A percentile compares a stretch with the other conserved stretches of the same genome.
These are phyloP conservation scores for Nesoenas mayeri DNA, from an alignment of 2,113 vertebrate species.

Conservation along the genomic window DNA sequence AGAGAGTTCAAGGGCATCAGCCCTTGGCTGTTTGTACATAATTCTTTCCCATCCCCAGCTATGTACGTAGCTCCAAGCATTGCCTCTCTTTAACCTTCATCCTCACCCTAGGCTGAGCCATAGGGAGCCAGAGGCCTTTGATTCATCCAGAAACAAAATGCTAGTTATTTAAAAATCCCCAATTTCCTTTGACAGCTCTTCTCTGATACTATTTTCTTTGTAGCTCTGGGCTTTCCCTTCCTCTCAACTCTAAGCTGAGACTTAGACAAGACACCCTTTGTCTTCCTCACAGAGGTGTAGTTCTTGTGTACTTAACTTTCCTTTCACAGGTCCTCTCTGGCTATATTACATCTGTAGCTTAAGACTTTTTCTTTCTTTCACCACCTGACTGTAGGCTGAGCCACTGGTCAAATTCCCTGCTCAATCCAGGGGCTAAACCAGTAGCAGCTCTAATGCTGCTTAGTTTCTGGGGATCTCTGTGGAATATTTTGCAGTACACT, in stretches of 20 bases:
- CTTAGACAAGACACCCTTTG: background rate
- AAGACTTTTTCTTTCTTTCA: background rate
- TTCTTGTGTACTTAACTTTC: background rate
- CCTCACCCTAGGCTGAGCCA: background rate
- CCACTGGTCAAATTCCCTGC: background rate
- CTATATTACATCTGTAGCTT: background rate
- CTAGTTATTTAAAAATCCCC: background rate
- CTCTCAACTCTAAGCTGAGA: background rate
- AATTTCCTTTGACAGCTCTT: conserved; percentile 2
- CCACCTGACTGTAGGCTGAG: background rate
- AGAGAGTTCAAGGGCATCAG: background rate
- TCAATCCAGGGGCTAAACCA: background rate
- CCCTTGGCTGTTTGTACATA: background rate
- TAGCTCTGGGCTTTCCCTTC: background rate
- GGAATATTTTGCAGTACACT: background rate
- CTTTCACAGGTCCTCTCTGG: background rate
- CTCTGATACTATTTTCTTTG: background rate
- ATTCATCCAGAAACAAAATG: background rate
- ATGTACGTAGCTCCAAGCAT: background rate
- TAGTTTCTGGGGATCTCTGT: background rate
- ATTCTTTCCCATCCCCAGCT: background rate
- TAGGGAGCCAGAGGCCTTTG: background rate
- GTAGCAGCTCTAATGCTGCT: background rate
- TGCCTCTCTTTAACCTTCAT: background rate
- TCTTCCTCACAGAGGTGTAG: background rate